A percentile compares a stretch with the other conserved stretches of the same genome.
These are phyloP conservation scores for Euplexia lucipara DNA, from an alignment of 2,888 invertebrate genomes.

Conservation along the genomic window DNA sequence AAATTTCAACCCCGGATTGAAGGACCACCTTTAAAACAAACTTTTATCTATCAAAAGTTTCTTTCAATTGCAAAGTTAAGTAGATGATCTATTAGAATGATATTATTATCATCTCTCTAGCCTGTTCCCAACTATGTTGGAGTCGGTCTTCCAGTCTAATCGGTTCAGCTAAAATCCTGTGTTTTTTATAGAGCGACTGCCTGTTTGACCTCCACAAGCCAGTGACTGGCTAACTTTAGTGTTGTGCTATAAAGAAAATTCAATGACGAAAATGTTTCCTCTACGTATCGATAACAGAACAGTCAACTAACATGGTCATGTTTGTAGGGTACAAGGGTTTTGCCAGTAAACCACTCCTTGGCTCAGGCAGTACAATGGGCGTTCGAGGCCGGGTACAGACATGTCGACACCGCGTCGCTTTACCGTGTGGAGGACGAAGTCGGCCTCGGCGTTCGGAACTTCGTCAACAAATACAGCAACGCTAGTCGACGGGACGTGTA, in stretches of 20 bases:
- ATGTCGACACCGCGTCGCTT: slow-evolving; percentile 95
- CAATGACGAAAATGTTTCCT: neutral
- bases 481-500: slow-evolving; percentile 93
- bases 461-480: slow-evolving; percentile 90
- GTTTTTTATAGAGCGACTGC: too few relatives aligned
- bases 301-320: slow-evolving; percentile 30
- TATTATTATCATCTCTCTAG: too few relatives aligned
- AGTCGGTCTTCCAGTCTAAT: too few relatives aligned
- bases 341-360: slow-evolving; percentile 86
- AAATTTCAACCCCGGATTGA: too few relatives aligned
- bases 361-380: slow-evolving; percentile 93
- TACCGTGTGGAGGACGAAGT: slow-evolving; percentile 95
- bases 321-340: slow-evolving; percentile 81
- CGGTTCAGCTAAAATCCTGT: too few relatives aligned
- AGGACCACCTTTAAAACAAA: too few relatives aligned
- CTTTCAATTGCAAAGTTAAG: too few relatives aligned
- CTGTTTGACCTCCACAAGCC: too few relatives aligned
- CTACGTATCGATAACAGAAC: neutral
- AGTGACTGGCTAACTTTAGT: too few relatives aligned
- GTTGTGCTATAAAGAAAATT: neutral
- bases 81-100: too few relatives aligned
- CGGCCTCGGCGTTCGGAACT: slow-evolving; percentile 93
- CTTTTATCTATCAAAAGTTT: too few relatives aligned
- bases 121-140: too few relatives aligned
- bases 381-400: slow-evolving; percentile 94